Conservation (phyloP, 2,888 invertebrate species). For the Phyllotreta striolata region DNA sequence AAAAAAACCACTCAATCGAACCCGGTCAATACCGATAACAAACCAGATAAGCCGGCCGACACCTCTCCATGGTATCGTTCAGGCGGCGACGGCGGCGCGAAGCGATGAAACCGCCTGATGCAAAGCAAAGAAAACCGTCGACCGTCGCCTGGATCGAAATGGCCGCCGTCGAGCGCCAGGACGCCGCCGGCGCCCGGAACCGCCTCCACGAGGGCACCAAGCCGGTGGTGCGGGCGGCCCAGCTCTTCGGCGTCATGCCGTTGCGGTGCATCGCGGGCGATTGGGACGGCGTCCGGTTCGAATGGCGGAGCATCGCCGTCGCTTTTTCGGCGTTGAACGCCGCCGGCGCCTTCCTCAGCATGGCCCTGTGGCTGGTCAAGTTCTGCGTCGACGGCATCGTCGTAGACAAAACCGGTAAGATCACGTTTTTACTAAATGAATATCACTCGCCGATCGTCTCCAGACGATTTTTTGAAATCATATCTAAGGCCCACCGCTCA, state of each 20-base stretch:
- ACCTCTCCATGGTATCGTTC: too few species aligned
- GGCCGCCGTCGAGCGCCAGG: not conserved
- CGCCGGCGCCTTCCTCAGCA: slow-evolving; percentile 44
- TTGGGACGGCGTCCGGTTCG: slow-evolving; percentile 47
- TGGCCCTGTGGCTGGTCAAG: slow-evolving; percentile 49
- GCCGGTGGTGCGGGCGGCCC: slow-evolving; percentile 50
- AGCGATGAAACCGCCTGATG: too few species aligned
- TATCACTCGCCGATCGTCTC: too few species aligned
- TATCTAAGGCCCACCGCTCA: too few species aligned
- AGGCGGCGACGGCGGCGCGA: too few species aligned
- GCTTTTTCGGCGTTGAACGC: slow-evolving; percentile 48
- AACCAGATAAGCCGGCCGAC: too few species aligned
- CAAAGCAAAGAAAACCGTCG: too few species aligned
- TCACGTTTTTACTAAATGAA: slow-evolving; percentile 7
- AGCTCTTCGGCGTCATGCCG: slow-evolving; percentile 55
- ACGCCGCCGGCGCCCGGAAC: not conserved
- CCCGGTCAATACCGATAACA: too few species aligned
- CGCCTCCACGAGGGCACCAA: slow-evolving; percentile 49
- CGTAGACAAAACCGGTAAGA: slow-evolving; percentile 52
- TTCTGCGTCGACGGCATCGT: slow-evolving; percentile 50
- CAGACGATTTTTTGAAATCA: too few species aligned
- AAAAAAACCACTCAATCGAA: too few species aligned
- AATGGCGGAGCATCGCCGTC: slow-evolving; percentile 48
- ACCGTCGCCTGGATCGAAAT: slow-evolving; percentile 1
- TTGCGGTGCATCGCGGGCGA: slow-evolving; percentile 45